Conservation (phyloP, 2,797 vertebrate genomes). For the Erpetoichthys calabaricus region DNA sequence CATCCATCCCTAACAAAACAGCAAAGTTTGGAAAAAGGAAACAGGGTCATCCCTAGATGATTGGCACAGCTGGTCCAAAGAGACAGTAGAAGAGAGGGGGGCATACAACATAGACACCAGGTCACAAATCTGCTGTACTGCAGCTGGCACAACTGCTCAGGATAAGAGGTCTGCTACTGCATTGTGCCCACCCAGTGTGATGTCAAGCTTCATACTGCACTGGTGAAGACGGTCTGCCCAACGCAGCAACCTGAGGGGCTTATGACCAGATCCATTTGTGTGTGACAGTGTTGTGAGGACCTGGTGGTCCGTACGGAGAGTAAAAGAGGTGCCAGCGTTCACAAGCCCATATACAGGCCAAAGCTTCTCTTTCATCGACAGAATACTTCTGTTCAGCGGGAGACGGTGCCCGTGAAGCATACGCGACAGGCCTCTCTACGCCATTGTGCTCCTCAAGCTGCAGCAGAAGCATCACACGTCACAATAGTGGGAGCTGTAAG, state of each 20-base stretch:
- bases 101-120: too few species aligned
- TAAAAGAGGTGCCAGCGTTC: conserved; percentile 8
- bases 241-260: conserved; percentile 4
- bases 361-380: conserved; percentile 12
- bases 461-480: neutral
- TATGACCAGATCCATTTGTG: conserved; percentile 3
- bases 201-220: conserved; percentile 8
- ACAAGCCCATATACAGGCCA: too few species aligned
- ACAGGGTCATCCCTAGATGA: too few species aligned
- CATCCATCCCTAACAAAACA: too few species aligned
- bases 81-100: too few species aligned
- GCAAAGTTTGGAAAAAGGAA: too few species aligned
- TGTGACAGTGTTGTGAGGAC: conserved; percentile 12
- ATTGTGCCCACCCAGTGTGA: neutral
- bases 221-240: conserved; percentile 7
- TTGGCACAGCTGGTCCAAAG: too few species aligned
- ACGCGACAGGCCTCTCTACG: conserved; percentile 8
- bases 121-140: neutral
- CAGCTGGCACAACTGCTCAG: conserved; percentile 1
- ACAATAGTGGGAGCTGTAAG: neutral
- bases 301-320: conserved; percentile 10
- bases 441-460: too few species aligned
- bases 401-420: too few species aligned
- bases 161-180: conserved; percentile 5
- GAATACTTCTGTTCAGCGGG: too few species aligned